Evolutionary conservation across 2,797 vertebrate species (phyloP).

Genomic region (Tangara arthus): DNA sequence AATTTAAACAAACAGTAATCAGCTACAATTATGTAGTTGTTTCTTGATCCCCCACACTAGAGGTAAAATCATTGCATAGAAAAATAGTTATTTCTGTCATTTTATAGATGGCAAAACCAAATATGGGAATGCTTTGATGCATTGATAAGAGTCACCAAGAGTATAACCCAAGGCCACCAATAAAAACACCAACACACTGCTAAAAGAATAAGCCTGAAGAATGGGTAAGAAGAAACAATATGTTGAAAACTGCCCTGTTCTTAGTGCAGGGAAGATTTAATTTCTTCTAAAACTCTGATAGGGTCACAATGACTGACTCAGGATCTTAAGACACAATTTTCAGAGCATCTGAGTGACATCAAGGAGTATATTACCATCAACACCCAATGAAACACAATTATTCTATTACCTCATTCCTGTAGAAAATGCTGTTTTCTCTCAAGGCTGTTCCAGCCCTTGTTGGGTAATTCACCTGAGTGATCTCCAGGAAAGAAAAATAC

Average conservation of each 20-base stretch:
- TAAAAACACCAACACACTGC: neutral
- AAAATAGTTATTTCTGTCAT: neutral
- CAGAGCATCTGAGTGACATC: neutral
- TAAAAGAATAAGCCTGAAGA: neutral
- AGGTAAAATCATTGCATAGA: neutral
- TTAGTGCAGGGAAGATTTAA: neutral
- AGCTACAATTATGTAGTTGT: neutral
- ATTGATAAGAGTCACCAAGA: neutral
- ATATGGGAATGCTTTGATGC: neutral
- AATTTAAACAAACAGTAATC: neutral
- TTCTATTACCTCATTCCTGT: neutral
- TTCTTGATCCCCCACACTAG: fast-evolving
- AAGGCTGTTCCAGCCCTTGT: neutral
- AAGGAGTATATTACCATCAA: neutral
- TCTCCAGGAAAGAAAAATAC: neutral
- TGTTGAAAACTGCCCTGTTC: neutral
- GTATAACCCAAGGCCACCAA: neutral
- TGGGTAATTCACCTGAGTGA: neutral
- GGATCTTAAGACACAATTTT: neutral
- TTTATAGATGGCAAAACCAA: neutral
- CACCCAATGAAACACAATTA: neutral
- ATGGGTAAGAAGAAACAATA: neutral
- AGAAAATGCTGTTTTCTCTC: neutral
- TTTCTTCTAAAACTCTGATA: neutral
- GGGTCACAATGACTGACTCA: neutral